phyloP scores from a whole-genome alignment of 2,797 vertebrate genomes.

The Malurus leucopterus region DNA sequence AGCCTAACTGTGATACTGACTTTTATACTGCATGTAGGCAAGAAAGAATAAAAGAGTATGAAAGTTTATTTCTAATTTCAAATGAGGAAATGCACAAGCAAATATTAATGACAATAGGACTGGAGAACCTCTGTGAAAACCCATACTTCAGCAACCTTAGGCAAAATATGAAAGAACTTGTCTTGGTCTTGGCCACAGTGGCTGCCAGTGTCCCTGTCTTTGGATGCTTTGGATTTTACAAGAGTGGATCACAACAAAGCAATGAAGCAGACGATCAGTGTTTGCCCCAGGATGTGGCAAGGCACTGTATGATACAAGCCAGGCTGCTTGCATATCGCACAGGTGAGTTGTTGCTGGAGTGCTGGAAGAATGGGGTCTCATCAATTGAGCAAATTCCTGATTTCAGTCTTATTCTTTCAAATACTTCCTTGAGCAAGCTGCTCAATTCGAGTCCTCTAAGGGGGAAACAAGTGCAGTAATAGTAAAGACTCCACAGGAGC shows the following conservation, averaged over 20 bases:
- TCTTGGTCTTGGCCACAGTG: slow-evolving; percentile 82
- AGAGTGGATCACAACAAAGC: slow-evolving; percentile 38
- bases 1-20: slow-evolving; percentile 66
- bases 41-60: slow-evolving; percentile 78
- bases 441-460: not conserved
- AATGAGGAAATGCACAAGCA: slow-evolving; percentile 77
- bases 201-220: slow-evolving; percentile 81
- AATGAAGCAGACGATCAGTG: slow-evolving; percentile 54
- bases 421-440: not conserved
- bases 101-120: slow-evolving; percentile 81
- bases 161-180: slow-evolving; percentile 88
- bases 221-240: slow-evolving; percentile 84
- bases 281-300: slow-evolving; percentile 83
- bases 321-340: slow-evolving; percentile 86
- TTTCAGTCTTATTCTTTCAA: not conserved
- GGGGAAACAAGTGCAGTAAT: not conserved
- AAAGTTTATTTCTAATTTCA: slow-evolving; percentile 78
- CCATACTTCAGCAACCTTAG: slow-evolving; percentile 88
- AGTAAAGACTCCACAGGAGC: not conserved
- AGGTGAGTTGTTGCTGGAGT: slow-evolving; percentile 71
- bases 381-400: not conserved
- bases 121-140: slow-evolving; percentile 89
- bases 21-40: slow-evolving; percentile 78
- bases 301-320: slow-evolving; percentile 91
- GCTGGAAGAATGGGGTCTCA: not conserved